These are phyloP conservation scores for Morone chrysops DNA, from an alignment of 2,113 vertebrate genomes.

Conservation along the genomic window DNA sequence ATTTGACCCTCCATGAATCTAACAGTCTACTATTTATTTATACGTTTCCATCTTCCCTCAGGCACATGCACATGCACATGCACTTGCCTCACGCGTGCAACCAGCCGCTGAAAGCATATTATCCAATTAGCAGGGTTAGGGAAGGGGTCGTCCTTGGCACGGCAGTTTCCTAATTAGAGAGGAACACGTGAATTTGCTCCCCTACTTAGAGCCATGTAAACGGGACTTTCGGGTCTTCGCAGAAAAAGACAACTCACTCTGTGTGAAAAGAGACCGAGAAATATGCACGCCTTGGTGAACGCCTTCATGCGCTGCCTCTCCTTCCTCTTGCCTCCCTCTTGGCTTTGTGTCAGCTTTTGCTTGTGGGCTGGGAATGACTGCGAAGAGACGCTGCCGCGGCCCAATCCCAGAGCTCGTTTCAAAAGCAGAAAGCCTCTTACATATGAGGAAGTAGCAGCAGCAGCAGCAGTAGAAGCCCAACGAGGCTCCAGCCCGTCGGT, in stretches of 20 bases:
- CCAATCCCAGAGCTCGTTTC: conserved; percentile 85
- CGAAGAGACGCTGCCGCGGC: conserved; percentile 75
- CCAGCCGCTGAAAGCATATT: conserved; percentile 71
- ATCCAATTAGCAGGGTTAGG: conserved; percentile 76
- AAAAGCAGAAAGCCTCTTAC: conserved; percentile 84
- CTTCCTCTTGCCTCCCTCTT: conserved; percentile 83
- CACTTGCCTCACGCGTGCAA: not conserved
- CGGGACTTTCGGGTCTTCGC: not conserved
- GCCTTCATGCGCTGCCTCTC: conserved; percentile 84
- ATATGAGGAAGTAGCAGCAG: conserved; percentile 85
- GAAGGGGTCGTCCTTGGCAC: conserved; percentile 49
- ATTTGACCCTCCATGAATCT: not conserved
- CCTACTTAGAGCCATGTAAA: conserved; percentile 64
- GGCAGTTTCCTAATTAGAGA: conserved; percentile 65
- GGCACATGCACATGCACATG: not conserved
- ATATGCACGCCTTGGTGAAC: conserved; percentile 81
- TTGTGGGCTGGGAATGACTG: conserved; percentile 82
- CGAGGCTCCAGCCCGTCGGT: conserved; percentile 74
- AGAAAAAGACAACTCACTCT: not conserved
- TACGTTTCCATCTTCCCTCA: not conserved
- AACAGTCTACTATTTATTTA: too few relatives aligned
- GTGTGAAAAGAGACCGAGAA: conserved; percentile 17
- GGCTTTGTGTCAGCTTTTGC: conserved; percentile 82
- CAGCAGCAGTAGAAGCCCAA: conserved; percentile 55
- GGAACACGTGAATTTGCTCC: conserved; percentile 69